Conservation (phyloP, 2,797 vertebrate genomes). For the Galaxias olidus region DNA sequence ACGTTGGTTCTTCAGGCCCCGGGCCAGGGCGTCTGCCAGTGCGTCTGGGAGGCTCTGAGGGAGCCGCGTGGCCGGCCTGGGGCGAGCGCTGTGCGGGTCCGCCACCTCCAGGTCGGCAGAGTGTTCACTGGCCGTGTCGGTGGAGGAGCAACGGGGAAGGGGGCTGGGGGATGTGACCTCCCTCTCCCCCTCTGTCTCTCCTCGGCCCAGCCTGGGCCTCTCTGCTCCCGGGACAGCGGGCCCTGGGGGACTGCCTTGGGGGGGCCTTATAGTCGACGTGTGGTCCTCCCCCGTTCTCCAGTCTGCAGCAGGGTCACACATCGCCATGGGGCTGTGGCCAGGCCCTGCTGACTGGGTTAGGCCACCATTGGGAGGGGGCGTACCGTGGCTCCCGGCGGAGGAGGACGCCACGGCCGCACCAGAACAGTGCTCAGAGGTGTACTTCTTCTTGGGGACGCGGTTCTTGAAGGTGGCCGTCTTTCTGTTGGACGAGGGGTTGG, state of each 20-base stretch:
- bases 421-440: constrained; percentile 82
- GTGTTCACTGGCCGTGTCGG: constrained; percentile 90
- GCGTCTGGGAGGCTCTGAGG: constrained; percentile 58
- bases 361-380: constrained; percentile 58
- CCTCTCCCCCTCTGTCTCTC: constrained; percentile 14
- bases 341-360: constrained; percentile 34
- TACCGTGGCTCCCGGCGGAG: constrained; percentile 61
- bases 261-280: constrained; percentile 16
- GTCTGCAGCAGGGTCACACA: constrained; percentile 43
- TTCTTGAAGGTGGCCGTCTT: constrained; percentile 92
- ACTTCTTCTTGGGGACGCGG: constrained; percentile 85
- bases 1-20: constrained; percentile 84
- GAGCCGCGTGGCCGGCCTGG: not conserved
- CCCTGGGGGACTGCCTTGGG: constrained; percentile 51
- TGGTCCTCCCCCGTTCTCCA: constrained; percentile 55
- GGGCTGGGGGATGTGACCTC: constrained; percentile 65
- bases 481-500: constrained; percentile 79
- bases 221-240: constrained; percentile 46
- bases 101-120: constrained; percentile 78
- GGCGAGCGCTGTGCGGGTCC: not conserved
- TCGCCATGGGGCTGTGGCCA: constrained; percentile 37
- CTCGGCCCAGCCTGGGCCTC: constrained; percentile 35
- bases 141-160: constrained; percentile 86
- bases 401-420: constrained; percentile 33
- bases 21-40: constrained; percentile 74